A percentile compares a stretch with the other conserved stretches of the same genome.
Evolutionary conservation across 2,797 vertebrate species (phyloP).

Genomic region (Sardinella longiceps): DNA sequence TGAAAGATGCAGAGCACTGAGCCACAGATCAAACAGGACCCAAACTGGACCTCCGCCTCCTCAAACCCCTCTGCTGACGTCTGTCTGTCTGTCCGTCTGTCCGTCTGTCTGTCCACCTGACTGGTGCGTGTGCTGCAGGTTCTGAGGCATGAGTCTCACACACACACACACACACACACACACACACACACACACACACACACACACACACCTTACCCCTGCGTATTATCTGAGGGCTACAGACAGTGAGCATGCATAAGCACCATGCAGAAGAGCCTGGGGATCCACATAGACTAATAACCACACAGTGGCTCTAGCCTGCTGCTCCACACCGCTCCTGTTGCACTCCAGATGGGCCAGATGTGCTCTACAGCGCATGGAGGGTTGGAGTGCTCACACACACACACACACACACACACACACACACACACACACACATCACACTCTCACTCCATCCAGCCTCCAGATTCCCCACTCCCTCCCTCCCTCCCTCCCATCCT

Average conservation of each 20-base stretch:
- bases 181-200: not conserved
- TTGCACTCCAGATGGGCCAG: not conserved
- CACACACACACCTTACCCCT: not conserved
- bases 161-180: not conserved
- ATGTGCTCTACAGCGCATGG: not conserved
- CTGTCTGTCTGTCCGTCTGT: not conserved
- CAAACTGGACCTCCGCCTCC: conserved; percentile 45
- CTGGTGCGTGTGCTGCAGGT: not conserved
- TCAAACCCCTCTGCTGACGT: not conserved
- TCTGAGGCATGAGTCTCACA: not conserved
- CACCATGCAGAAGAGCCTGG: not conserved
- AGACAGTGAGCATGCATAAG: not conserved
- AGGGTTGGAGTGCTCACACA: too few relatives aligned
- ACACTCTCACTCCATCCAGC: not conserved
- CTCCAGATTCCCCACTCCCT: not conserved
- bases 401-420: too few relatives aligned
- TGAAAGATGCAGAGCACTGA: conserved; percentile 61
- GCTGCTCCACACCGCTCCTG: not conserved
- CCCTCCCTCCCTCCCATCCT: too few relatives aligned
- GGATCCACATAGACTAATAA: not conserved
- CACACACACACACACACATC: too few relatives aligned
- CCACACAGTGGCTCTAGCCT: not conserved
- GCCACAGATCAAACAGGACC: conserved; percentile 58
- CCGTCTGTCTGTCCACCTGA: not conserved
- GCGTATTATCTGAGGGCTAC: not conserved